phyloP scores from a whole-genome alignment of 2,797 vertebrate genomes.

The Arnoldichthys spilopterus region DNA sequence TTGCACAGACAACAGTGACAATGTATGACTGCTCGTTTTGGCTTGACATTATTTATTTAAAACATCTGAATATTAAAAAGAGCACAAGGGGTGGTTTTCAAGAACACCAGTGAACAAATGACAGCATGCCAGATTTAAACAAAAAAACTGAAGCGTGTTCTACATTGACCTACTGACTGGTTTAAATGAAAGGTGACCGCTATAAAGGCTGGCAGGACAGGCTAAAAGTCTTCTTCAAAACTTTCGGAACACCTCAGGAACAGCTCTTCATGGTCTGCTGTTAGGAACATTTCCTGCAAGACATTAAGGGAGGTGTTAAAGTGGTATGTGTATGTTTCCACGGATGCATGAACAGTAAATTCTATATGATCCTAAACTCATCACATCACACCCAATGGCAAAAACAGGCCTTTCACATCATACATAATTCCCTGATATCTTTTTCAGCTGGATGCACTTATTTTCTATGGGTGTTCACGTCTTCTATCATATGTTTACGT shows the following conservation, averaged over 20 bases:
- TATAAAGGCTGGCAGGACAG: not conserved
- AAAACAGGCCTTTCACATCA: no score
- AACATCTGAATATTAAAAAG: not conserved
- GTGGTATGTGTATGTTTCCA: not conserved
- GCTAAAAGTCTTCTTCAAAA: conserved; percentile 60
- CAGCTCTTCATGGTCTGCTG: conserved; percentile 51
- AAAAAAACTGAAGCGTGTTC: not conserved
- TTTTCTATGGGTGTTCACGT: no score
- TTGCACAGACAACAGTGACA: not conserved
- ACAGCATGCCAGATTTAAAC: not conserved
- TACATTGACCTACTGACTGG: not conserved
- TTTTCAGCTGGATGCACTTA: no score
- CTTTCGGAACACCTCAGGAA: conserved; percentile 63
- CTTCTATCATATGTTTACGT: no score
- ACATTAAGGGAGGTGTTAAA: conserved; percentile 1
- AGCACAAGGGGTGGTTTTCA: not conserved
- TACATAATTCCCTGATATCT: no score
- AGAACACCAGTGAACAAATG: conserved; percentile 1
- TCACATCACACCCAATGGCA: no score
- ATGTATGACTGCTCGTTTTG: not conserved
- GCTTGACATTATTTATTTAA: conserved; percentile 10
- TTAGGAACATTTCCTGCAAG: conserved; percentile 48
- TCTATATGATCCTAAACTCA: no score
- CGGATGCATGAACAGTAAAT: no score
- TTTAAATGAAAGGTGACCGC: not conserved